Evolutionary conservation across 2,113 vertebrate genomes (phyloP), one percentile per base, ranked within the genome.

Genomic region (Psammodynastes pulverulentus): DNA sequence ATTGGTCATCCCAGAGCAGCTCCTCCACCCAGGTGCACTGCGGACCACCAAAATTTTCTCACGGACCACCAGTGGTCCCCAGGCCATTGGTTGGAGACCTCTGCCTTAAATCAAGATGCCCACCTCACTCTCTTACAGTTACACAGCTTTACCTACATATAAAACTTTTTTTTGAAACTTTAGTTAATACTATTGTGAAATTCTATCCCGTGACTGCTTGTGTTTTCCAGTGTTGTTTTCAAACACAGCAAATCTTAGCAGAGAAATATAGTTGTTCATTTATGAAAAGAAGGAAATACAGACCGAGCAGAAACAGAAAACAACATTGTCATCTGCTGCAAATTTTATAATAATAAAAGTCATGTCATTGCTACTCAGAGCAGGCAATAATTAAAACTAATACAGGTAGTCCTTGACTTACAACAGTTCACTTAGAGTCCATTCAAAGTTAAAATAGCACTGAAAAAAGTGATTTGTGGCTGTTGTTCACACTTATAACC

Each of bases 251-350:
- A 96, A 96, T 93, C 91, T 90, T 94, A 96, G 90, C 91, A 96
- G 93, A 94, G 91, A 88, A 94, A 94, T 52, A 58, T 95, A 96
- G 95, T 95, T 96, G 94, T 93, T 95, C 96, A 96, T 96, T 96
- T 94, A 96, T 95, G 51, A 94, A 93, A 95, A 95, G 95, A 94
- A 96, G 95, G 94, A 94, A 94, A 95, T 10, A 9, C 94, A 94
- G 93, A 96, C 48, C 92, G 94, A 95, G 29, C 95, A 95, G 94
- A 96, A 95, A 95, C 91, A 96, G 96, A 39, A 43, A 19, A 39
- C 17, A 19, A 79, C 15, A 43, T 21, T 79, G 17, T 21, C 34
- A 79, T 79, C 72, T 39, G 72, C 15, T 29, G 56, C 26, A 62
- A 62, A 29, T 43, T 39, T 43, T 79, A 43, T 79, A 43, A 79